Evolutionary conservation across 2,797 vertebrate species (phyloP).

Genomic region (Gadopsis marmoratus): DNA sequence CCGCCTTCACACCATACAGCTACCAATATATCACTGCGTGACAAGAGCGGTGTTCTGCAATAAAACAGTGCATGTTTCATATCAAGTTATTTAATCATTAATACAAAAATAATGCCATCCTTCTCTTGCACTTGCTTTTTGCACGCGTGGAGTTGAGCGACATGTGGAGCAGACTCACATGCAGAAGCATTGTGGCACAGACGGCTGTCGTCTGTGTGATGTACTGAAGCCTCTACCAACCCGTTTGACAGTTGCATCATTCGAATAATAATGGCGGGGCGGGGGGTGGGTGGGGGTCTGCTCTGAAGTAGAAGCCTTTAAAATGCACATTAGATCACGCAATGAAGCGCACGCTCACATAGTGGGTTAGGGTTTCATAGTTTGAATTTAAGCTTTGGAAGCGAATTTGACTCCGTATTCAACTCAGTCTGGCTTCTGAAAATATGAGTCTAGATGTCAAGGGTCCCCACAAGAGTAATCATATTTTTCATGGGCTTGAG

Average conservation of each 20-base stretch:
- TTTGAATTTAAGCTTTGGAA: slow-evolving; percentile 46
- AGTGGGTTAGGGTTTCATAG: slow-evolving; percentile 27
- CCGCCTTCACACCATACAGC: slow-evolving; percentile 35
- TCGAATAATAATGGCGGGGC: slow-evolving; percentile 63
- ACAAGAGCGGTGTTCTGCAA: slow-evolving; percentile 15
- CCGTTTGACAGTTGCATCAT: slow-evolving; percentile 72
- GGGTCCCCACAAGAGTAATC: slow-evolving; percentile 53
- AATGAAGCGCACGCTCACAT: slow-evolving; percentile 27
- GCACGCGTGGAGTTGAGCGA: slow-evolving; percentile 32
- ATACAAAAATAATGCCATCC: slow-evolving; percentile 33
- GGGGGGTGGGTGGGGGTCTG: slow-evolving; percentile 37
- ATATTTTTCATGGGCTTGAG: slow-evolving; percentile 57
- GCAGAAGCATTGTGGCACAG: slow-evolving; percentile 52
- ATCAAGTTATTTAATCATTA: slow-evolving; percentile 41
- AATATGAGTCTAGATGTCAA: slow-evolving; percentile 50
- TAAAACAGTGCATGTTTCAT: slow-evolving; percentile 58
- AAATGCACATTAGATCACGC: slow-evolving; percentile 66
- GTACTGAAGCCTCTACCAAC: slow-evolving; percentile 59
- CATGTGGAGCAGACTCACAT: slow-evolving; percentile 54
- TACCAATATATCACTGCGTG: slow-evolving; percentile 17
- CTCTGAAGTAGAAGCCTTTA: slow-evolving; percentile 68
- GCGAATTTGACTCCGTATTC: slow-evolving; percentile 38
- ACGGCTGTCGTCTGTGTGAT: slow-evolving; percentile 63
- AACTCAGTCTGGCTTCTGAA: slow-evolving; percentile 44
- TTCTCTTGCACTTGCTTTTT: slow-evolving; percentile 30